These are phyloP conservation scores for Poeciliopsis gracilis DNA, from an alignment of 2,797 vertebrate genomes.

Conservation along the genomic window DNA sequence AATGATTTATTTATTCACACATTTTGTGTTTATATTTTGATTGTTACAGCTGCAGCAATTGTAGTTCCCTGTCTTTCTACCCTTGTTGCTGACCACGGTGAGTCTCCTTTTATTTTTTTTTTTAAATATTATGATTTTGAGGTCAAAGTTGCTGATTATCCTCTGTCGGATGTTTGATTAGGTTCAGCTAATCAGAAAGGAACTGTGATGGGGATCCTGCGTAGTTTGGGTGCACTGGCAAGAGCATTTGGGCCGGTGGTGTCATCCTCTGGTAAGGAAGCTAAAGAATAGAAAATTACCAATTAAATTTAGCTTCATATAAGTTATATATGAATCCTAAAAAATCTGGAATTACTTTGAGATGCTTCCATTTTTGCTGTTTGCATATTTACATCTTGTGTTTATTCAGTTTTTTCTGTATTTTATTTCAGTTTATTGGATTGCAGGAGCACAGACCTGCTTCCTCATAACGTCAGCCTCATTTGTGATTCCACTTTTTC, in stretches of 20 bases:
- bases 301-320: not conserved
- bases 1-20: not conserved
- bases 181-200: conserved; percentile 92
- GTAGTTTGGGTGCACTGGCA: conserved; percentile 93
- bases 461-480: conserved; percentile 83
- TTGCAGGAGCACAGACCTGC: conserved; percentile 87
- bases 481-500: conserved; percentile 86
- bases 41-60: conserved; percentile 87
- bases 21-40: not conserved
- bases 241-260: conserved; percentile 89
- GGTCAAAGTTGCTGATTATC: conserved; percentile 2
- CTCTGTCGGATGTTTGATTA: conserved; percentile 50
- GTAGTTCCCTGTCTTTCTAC: conserved; percentile 95
- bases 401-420: not conserved
- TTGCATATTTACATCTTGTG: not conserved
- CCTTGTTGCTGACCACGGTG: conserved; percentile 91
- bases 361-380: not conserved
- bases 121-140: not conserved
- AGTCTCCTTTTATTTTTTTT: conserved; percentile 7
- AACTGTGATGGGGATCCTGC: conserved; percentile 93
- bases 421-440: conserved; percentile 85
- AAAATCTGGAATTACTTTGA: not conserved
- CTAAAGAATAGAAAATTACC: not conserved
- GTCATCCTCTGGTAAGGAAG: conserved; percentile 85
- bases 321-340: not conserved